These are phyloP conservation scores for Xylota sylvarum DNA, from an alignment of 2,888 invertebrate species.

Conservation along the genomic window DNA sequence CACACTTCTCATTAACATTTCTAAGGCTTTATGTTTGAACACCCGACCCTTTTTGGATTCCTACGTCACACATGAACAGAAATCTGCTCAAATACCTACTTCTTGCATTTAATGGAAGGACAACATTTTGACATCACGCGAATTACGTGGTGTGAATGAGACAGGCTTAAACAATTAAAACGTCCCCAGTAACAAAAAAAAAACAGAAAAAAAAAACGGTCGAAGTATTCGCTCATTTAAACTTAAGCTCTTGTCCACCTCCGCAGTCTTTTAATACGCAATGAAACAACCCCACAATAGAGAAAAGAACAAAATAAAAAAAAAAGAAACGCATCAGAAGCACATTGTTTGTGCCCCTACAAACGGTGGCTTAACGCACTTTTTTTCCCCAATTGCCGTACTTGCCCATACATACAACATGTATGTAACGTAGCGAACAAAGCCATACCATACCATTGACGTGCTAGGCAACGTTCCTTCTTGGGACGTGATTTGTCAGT, in stretches of 20 bases:
- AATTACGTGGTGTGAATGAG: not conserved
- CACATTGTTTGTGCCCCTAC: conserved; percentile 22
- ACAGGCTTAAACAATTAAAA: conserved; percentile 11
- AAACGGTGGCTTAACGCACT: conserved; percentile 29
- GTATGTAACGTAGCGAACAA: not conserved
- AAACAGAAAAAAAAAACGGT: not conserved
- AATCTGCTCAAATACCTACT: too few species aligned
- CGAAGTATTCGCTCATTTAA: conserved; percentile 15
- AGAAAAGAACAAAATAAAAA: not conserved
- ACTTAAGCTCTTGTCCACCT: conserved; percentile 37
- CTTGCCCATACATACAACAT: conserved; percentile 7
- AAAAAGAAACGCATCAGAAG: conserved; percentile 24
- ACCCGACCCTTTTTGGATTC: too few species aligned
- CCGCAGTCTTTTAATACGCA: conserved; percentile 35
- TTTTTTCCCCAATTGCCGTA: conserved; percentile 28
- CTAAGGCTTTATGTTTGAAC: too few species aligned
- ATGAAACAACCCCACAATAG: not conserved
- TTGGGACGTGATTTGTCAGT: conserved; percentile 70
- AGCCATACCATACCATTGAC: conserved; percentile 49
- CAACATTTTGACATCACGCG: not conserved
- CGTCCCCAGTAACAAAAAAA: conserved; percentile 1
- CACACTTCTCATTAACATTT: too few species aligned
- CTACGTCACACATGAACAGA: too few species aligned
- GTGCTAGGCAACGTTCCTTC: conserved; percentile 70
- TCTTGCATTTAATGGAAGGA: not conserved